Conservation (phyloP, 2,888 invertebrate species). For the Bhutanitis thaidina region DNA sequence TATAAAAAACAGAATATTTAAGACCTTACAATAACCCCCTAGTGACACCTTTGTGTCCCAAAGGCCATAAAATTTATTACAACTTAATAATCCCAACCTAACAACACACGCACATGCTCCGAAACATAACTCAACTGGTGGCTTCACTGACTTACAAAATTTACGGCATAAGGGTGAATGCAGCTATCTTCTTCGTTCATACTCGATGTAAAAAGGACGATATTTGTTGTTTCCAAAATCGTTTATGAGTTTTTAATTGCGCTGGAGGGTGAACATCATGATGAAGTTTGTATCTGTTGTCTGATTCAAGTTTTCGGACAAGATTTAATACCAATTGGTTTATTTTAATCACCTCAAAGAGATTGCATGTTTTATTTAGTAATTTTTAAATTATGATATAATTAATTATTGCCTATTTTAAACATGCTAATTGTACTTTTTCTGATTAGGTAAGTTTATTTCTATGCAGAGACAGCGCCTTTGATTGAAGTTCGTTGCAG, state of each 20-base stretch:
- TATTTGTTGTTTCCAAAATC: conserved; percentile 58
- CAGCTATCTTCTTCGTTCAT: conserved; percentile 38
- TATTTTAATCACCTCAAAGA: too few relatives aligned
- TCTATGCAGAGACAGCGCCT: too few relatives aligned
- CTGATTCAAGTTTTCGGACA: conserved; percentile 4
- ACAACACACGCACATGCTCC: conserved; percentile 64
- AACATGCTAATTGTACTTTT: too few relatives aligned
- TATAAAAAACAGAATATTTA: neutral
- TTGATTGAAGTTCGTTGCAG: too few relatives aligned
- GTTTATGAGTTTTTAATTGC: conserved; percentile 72
- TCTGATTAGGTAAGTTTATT: too few relatives aligned
- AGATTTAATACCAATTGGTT: too few relatives aligned
- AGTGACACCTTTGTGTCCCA: conserved; percentile 50
- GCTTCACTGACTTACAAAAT: conserved; percentile 56
- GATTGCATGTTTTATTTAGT: too few relatives aligned
- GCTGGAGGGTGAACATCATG: conserved; percentile 32
- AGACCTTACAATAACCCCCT: conserved; percentile 25
- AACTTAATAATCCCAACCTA: conserved; percentile 69
- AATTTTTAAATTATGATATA: too few relatives aligned
- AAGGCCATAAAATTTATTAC: conserved; percentile 70
- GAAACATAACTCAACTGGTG: conserved; percentile 55
- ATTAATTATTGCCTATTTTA: too few relatives aligned
- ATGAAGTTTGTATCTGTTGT: neutral
- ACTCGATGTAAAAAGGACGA: conserved; percentile 35
- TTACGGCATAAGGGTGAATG: conserved; percentile 63